Evolutionary conservation across 2,888 invertebrate genomes (phyloP).

Genomic region (Tridacna crocea): DNA sequence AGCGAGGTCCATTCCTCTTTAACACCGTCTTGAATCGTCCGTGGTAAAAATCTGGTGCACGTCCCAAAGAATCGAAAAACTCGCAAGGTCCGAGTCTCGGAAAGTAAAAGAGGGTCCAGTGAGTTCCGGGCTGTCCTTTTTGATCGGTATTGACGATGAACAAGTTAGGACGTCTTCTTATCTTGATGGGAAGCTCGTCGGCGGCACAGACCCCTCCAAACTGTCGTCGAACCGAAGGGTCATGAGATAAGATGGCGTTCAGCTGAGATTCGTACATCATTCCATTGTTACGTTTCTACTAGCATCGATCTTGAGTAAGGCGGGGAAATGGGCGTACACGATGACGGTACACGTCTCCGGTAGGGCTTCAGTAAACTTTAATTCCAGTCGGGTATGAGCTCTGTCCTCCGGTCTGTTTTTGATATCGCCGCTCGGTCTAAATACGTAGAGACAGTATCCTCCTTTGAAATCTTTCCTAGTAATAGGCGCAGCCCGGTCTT

Average conservation of each 20-base stretch:
- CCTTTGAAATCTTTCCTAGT: conserved; percentile 20
- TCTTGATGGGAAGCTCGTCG: conserved; percentile 5
- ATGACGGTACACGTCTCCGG: no score
- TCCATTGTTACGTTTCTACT: background rate
- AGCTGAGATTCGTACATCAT: conserved; percentile 14
- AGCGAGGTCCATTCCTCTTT: conserved; percentile 18
- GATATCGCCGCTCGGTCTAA: conserved; percentile 4
- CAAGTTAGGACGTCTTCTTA: conserved; percentile 9
- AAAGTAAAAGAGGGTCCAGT: conserved; percentile 29
- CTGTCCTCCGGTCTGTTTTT: conserved; percentile 9
- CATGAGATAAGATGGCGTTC: background rate
- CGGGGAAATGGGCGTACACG: no score
- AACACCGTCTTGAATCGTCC: conserved; percentile 21
- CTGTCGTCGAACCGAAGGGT: background rate
- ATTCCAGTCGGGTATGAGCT: conserved; percentile 33
- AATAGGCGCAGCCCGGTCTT: conserved; percentile 8
- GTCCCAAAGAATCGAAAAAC: conserved; percentile 19
- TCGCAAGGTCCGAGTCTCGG: conserved; percentile 10
- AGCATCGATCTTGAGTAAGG: no score
- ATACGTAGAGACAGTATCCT: conserved; percentile 34
- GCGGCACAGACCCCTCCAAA: conserved; percentile 30
- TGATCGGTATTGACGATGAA: conserved; percentile 30
- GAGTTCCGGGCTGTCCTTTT: background rate
- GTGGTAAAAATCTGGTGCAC: conserved; percentile 12
- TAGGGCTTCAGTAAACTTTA: conserved; percentile 32